Evolutionary conservation across 2,113 vertebrate genomes (phyloP).

Genomic region (Eidolon helvum): DNA sequence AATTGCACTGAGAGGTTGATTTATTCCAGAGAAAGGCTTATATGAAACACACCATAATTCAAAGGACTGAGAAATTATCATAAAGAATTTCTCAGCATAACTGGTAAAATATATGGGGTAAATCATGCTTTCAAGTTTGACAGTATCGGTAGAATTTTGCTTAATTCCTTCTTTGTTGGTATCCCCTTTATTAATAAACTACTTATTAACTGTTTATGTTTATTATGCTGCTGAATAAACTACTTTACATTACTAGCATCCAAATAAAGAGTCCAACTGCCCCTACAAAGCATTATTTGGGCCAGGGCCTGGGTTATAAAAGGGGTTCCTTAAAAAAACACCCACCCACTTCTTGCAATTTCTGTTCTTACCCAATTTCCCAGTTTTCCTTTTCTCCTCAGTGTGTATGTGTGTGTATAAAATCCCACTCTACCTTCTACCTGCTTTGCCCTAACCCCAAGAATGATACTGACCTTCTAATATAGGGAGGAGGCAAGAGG

Average conservation of each 20-base stretch:
- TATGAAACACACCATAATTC: constrained; percentile 23
- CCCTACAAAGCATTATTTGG: background rate
- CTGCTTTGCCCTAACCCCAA: background rate
- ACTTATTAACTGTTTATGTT: background rate
- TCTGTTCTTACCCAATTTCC: background rate
- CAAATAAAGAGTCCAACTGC: background rate
- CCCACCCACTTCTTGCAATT: background rate
- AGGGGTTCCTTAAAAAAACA: background rate
- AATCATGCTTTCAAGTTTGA: constrained; percentile 46
- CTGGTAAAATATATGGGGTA: background rate
- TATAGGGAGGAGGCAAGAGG: no score
- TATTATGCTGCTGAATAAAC: constrained; percentile 37
- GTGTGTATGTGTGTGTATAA: background rate
- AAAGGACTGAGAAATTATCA: background rate
- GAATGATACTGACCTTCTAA: background rate
- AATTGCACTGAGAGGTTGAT: background rate
- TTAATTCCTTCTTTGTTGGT: constrained; percentile 21
- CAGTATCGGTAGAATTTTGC: background rate
- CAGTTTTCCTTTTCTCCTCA: background rate
- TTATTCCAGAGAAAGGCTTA: constrained; percentile 8
- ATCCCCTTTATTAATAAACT: constrained; percentile 31
- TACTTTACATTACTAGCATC: constrained; percentile 9
- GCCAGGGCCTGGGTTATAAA: background rate
- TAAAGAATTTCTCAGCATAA: constrained; percentile 29
- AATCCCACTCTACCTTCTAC: background rate